phyloP scores from a whole-genome alignment of 2,888 invertebrate species.

The Cylloceria caligata region DNA sequence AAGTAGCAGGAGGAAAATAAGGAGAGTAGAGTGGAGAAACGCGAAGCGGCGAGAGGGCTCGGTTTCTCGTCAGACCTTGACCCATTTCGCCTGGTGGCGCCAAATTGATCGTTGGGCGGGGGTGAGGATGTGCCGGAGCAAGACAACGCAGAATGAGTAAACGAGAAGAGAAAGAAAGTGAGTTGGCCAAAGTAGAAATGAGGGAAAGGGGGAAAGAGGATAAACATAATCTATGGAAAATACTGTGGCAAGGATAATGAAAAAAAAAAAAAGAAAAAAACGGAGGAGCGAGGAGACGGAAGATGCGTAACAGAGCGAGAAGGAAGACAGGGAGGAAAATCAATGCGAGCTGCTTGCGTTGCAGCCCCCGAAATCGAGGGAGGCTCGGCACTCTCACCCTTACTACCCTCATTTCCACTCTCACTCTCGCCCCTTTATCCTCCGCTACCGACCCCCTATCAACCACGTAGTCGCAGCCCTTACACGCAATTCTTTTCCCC shows the following conservation, averaged over 20 bases:
- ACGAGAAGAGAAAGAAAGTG: conserved; percentile 52
- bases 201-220: conserved; percentile 56
- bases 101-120: conserved; percentile 79
- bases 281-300: conserved; percentile 52
- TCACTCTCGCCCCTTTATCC: conserved; percentile 44
- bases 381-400: conserved; percentile 60
- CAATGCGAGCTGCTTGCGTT: conserved; percentile 78
- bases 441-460: conserved; percentile 49
- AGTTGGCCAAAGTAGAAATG: conserved; percentile 41
- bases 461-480: conserved; percentile 43
- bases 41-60: conserved; percentile 27
- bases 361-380: conserved; percentile 76
- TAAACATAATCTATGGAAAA: conserved; percentile 54
- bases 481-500: conserved; percentile 32
- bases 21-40: conserved; percentile 6
- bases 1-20: conserved; percentile 22
- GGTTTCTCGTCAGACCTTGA: conserved; percentile 78
- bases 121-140: conserved; percentile 63
- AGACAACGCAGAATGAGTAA: conserved; percentile 68
- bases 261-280: conserved; percentile 31
- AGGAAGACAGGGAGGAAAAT: conserved; percentile 76
- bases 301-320: conserved; percentile 23
- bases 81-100: conserved; percentile 81
- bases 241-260: conserved; percentile 39
- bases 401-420: conserved; percentile 47